phyloP scores from a whole-genome alignment of 2,888 invertebrate species.

The Mythimna pallens region DNA sequence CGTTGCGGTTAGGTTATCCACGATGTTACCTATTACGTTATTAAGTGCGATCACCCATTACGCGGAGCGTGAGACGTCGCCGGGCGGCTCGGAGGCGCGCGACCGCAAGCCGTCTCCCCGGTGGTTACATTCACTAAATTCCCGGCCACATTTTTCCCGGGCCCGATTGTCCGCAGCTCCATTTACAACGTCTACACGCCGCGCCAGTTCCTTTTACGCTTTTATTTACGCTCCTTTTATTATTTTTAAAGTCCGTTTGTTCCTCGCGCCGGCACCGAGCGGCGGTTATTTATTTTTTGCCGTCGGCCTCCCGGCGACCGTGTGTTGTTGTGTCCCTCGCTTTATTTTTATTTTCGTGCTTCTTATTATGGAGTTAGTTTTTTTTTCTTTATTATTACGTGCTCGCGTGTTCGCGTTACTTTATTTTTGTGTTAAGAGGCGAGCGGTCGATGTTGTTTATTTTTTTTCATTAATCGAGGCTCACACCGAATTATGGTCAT shows the following conservation, averaged over 20 bases:
- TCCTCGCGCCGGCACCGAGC: conserved; percentile 89
- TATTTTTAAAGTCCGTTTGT: conserved; percentile 90
- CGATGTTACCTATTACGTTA: conserved; percentile 80
- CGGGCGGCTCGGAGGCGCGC: conserved; percentile 75
- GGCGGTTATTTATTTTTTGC: conserved; percentile 90
- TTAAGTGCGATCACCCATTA: conserved; percentile 84
- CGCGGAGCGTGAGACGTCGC: conserved; percentile 73
- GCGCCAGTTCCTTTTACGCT: conserved; percentile 90
- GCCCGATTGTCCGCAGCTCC: conserved; percentile 90
- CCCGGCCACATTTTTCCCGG: conserved; percentile 88
- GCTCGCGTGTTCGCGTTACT: conserved; percentile 89
- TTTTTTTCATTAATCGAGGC: conserved; percentile 87
- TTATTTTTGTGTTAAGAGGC: conserved; percentile 90
- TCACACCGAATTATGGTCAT: conserved; percentile 90
- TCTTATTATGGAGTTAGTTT: conserved; percentile 89
- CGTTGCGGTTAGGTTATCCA: conserved; percentile 77
- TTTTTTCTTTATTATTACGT: conserved; percentile 88
- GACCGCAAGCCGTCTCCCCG: conserved; percentile 82
- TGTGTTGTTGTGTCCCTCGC: conserved; percentile 90
- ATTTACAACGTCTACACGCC: conserved; percentile 90
- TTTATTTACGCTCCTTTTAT: conserved; percentile 91
- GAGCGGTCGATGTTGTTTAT: conserved; percentile 79
- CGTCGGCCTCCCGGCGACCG: conserved; percentile 90
- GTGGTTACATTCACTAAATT: conserved; percentile 89
- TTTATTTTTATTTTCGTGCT: conserved; percentile 90